These are phyloP conservation scores for Leptestheria dahalacensis DNA, from an alignment of 1,140 invertebrate genomes.

Conservation along the genomic window DNA sequence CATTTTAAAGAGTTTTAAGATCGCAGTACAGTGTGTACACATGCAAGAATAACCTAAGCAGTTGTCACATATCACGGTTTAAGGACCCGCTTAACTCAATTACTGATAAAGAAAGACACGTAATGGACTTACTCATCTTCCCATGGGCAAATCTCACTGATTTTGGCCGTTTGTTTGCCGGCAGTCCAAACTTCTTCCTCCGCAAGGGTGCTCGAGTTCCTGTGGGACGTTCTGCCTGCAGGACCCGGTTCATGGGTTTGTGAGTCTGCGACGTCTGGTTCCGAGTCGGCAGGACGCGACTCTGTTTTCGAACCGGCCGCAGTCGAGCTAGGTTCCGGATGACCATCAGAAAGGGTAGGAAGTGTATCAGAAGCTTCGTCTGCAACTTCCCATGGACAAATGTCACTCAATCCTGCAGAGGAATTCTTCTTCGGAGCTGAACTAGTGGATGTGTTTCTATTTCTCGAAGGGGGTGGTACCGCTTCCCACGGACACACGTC, in stretches of 20 bases:
- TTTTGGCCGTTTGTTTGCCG: slow-evolving; percentile 18
- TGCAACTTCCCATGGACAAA: slow-evolving; percentile 21
- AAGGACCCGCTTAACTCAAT: no score
- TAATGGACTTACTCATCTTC: slow-evolving; percentile 22
- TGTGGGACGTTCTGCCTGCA: slow-evolving; percentile 10
- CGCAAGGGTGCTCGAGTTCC: neutral
- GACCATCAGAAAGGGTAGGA: slow-evolving; percentile 11
- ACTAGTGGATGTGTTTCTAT: slow-evolving; percentile 16
- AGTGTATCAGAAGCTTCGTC: slow-evolving; percentile 10
- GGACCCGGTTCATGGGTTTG: no score
- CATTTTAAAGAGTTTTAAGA: no score
- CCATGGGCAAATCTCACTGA: slow-evolving; percentile 22
- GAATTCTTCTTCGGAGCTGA: slow-evolving; percentile 16
- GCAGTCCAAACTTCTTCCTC: slow-evolving; percentile 7
- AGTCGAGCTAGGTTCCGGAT: no score
- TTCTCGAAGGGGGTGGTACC: slow-evolving; percentile 14
- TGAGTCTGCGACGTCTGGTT: no score
- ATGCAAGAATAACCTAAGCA: no score
- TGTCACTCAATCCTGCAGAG: slow-evolving; percentile 16
- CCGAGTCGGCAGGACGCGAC: no score
- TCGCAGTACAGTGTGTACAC: no score
- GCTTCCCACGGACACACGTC: slow-evolving; percentile 18
- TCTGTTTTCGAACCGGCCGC: no score
- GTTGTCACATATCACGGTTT: no score
- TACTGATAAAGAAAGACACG: neutral